Base-by-base conservation (phyloP, 2,888 invertebrate genomes). In the Hirtodrosophila cameraria region DNA sequence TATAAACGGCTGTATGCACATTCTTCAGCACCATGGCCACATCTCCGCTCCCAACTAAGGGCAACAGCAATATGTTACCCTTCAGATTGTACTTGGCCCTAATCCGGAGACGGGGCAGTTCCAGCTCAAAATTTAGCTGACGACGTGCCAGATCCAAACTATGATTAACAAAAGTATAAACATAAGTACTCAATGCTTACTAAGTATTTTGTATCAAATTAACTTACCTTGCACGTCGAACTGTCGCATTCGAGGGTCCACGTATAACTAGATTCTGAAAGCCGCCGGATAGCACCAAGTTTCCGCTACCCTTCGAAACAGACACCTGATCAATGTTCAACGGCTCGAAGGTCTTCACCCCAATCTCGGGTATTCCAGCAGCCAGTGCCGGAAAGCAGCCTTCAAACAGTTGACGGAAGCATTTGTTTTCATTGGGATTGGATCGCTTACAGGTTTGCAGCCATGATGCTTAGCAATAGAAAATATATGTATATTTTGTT, bases 281-380 rank as follows among this genome's bases (percentile, higher is more conserved):
- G 53, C 92, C 93, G 5, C 93, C 93, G 0, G 92, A 85, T 6
- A 93, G 83, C 11, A 93, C 92, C 5, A 91, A 67, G 42, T 92
- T 92, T 1, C 93, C 93, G 54, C 91, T 91, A 9, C 93, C 93
- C 86, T 93, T 93, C 3, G 92, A 91, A 1, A 93, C 90, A 0
- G 92, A 91, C 1, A 93, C 92, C 55, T 89, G 90, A 64, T 93
- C 92, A 23, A 93, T 91, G 68, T 90, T 88, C 23, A 93, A 84
- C 1, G 93, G 93, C 72, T 93, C 93, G 65, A 93, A 93, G 46
- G 91, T 91, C 31, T 92, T 92, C 0, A 93, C 91, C 5, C 92
- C 93, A 33, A 93, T 91, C 88, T 93, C 93, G 0, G 93, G 93
- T 66, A 93, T 92, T 89, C 93, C 93, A 69, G 91, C 91, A 0